These are phyloP conservation scores for Drosophila bunnanda DNA, from an alignment of 2,888 invertebrate genomes.

Conservation along the genomic window DNA sequence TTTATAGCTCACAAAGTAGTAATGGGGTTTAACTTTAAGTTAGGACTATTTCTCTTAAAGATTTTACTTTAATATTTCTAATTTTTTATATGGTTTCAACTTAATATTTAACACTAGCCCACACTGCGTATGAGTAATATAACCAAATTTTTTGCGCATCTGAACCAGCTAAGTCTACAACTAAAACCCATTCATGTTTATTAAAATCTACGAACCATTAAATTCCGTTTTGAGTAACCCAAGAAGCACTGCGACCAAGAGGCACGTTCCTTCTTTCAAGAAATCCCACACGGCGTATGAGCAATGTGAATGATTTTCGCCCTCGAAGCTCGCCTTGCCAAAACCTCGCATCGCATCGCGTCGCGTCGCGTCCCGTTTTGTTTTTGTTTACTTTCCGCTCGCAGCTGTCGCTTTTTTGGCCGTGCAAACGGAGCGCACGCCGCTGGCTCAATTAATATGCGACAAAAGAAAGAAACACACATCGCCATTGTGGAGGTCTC, in stretches of 20 bases:
- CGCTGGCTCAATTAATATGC: slow-evolving; percentile 55
- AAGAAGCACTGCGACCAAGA: not conserved
- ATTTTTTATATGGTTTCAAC: no score
- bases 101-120: not conserved
- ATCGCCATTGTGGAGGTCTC: slow-evolving; percentile 27
- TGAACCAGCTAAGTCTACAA: no score
- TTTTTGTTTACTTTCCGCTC: slow-evolving; percentile 48
- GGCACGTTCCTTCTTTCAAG: not conserved
- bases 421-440: slow-evolving; percentile 54
- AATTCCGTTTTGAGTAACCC: not conserved
- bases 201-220: not conserved
- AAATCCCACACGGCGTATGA: slow-evolving; percentile 32
- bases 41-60: not conserved
- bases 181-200: not conserved
- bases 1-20: no score
- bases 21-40: no score
- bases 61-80: not conserved
- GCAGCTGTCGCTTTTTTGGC: slow-evolving; percentile 39
- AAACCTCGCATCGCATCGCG: not conserved
- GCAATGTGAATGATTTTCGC: slow-evolving; percentile 25
- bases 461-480: slow-evolving; percentile 52
- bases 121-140: slow-evolving; percentile 9
- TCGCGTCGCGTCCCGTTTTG: slow-evolving; percentile 13
- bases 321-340: not conserved
- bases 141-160: not conserved